phyloP scores from a whole-genome alignment of 30 jellyfish, hydroid and myxozoan species.

The Mastigias papua region DNA sequence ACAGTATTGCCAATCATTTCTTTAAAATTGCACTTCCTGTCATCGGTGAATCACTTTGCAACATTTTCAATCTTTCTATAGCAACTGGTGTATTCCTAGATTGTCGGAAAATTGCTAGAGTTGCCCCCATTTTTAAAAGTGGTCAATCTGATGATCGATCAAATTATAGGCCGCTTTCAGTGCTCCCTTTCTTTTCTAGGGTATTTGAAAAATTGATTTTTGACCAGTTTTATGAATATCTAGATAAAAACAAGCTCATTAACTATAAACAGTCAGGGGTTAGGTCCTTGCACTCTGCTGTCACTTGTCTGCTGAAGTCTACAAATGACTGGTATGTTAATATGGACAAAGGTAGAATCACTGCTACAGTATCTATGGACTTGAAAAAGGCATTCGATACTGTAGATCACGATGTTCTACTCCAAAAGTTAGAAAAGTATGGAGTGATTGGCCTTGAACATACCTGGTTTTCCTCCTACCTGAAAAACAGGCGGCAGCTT shows the following conservation, averaged over 20 bases:
- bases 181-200: conserved; percentile 36
- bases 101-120: too few relatives aligned
- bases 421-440: too few relatives aligned
- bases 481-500: too few relatives aligned
- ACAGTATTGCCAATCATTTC: background rate
- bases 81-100: conserved; percentile 10
- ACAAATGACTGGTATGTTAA: too few relatives aligned
- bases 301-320: background rate
- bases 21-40: background rate
- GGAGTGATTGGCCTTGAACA: background rate
- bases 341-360: too few relatives aligned
- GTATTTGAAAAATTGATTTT: conserved; percentile 23
- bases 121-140: too few relatives aligned
- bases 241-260: conserved; percentile 9
- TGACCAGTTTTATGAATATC: too few relatives aligned
- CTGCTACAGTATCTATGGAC: too few relatives aligned
- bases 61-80: too few relatives aligned
- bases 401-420: too few relatives aligned
- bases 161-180: conserved; percentile 26
- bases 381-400: too few relatives aligned
- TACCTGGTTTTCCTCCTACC: conserved; percentile 5
- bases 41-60: conserved; percentile 17
- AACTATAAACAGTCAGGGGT: conserved; percentile 14
- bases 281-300: conserved; percentile 17
- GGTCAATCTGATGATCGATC: conserved; percentile 15